phyloP scores from a whole-genome alignment of 2,113 vertebrate species.

The Cryptomyrus ogoouensis region DNA sequence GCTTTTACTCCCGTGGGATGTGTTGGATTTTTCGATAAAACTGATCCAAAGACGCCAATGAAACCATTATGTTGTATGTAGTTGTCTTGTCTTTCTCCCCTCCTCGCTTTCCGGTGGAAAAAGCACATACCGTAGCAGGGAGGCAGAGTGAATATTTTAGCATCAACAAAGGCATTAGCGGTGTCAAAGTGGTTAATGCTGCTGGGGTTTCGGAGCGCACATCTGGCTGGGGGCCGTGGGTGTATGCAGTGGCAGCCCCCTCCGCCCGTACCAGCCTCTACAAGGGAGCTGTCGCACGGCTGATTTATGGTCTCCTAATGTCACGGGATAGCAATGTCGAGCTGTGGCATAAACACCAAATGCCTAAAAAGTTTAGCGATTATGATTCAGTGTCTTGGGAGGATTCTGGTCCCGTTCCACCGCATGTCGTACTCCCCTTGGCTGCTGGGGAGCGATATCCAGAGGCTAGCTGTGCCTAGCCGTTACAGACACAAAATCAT shows the following conservation, averaged over 20 bases:
- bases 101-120: constrained; percentile 12
- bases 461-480: constrained; percentile 44
- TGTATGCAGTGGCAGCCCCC: constrained; percentile 71
- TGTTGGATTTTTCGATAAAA: neutral
- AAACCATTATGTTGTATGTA: neutral
- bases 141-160: constrained; percentile 52
- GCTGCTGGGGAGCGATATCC: constrained; percentile 19
- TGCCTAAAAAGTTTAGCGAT: constrained; percentile 77
- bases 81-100: neutral
- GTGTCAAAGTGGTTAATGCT: constrained; percentile 43
- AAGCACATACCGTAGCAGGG: constrained; percentile 7
- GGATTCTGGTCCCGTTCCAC: constrained; percentile 56
- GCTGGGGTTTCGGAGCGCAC: constrained; percentile 54
- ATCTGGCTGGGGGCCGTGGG: constrained; percentile 76
- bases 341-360: constrained; percentile 80
- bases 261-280: constrained; percentile 84
- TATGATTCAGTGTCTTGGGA: constrained; percentile 79
- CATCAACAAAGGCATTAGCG: constrained; percentile 50
- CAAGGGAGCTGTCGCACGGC: constrained; percentile 77
- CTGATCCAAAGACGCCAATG: neutral
- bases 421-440: neutral
- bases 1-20: neutral
- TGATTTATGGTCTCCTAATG: constrained; percentile 84
- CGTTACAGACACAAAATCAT: constrained; percentile 31
- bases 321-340: constrained; percentile 81